These are phyloP conservation scores for Capreolus pygargus DNA, from an alignment of 2,113 vertebrate species.

Conservation along the genomic window DNA sequence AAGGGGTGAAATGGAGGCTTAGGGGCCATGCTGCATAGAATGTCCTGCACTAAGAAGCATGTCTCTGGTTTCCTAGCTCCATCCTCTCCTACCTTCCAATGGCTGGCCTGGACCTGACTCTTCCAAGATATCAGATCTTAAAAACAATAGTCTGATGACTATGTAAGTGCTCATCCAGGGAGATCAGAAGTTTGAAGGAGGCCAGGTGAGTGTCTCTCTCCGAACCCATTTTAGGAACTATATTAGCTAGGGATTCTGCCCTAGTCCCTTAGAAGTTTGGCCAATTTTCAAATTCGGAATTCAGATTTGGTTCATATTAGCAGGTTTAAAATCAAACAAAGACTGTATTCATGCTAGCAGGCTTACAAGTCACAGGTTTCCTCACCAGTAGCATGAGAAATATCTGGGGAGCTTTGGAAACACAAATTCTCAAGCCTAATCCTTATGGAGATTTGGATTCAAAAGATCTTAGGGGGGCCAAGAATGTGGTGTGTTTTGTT, in stretches of 20 bases:
- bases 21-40: not conserved
- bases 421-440: not conserved
- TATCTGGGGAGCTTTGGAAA: conserved; percentile 13
- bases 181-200: not conserved
- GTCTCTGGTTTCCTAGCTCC: not conserved
- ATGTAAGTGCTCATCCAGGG: not conserved
- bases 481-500: not conserved
- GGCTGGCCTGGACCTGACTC: not conserved
- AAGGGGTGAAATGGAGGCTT: not conserved
- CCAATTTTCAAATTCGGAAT: not conserved
- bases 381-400: not conserved
- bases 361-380: not conserved
- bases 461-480: not conserved
- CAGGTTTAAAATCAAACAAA: conserved; percentile 19
- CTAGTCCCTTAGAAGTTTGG: not conserved
- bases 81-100: not conserved
- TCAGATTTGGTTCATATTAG: not conserved
- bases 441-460: not conserved
- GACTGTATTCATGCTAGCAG: not conserved
- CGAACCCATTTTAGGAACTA: not conserved
- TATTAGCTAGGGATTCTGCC: not conserved
- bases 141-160: not conserved
- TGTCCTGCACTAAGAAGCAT: not conserved
- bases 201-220: not conserved
- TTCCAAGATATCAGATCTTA: not conserved